phyloP scores from a whole-genome alignment of 2,797 vertebrate species.

The Acrossocheilus wenchowensis region DNA sequence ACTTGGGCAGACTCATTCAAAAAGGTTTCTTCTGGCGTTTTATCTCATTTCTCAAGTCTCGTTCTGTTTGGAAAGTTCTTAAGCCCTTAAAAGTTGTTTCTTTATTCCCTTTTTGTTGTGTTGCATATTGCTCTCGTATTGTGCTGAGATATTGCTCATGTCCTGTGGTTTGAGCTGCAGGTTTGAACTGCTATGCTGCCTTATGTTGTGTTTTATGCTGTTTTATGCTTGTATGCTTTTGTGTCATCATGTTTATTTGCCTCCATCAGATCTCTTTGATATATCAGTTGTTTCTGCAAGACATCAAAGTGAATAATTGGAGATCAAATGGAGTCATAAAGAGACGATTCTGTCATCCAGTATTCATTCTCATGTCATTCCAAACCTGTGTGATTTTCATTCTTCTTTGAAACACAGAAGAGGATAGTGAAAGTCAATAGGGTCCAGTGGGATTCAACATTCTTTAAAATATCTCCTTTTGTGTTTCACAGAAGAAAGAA shows the following conservation, averaged over 20 bases:
- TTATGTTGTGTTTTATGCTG: constrained; percentile 4
- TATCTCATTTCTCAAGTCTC: background rate
- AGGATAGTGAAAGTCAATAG: background rate
- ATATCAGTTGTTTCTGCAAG: background rate
- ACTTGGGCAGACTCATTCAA: constrained; percentile 25
- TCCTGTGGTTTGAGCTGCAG: background rate
- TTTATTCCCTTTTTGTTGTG: constrained; percentile 14
- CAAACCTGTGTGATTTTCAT: background rate
- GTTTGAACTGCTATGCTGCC: background rate
- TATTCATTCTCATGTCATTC: background rate
- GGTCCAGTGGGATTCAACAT: background rate
- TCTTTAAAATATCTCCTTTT: constrained; percentile 12
- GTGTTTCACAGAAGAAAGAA: background rate
- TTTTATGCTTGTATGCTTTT: background rate
- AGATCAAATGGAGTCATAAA: background rate
- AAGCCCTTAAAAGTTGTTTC: constrained; percentile 13
- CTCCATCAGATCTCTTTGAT: background rate
- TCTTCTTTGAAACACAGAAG: background rate
- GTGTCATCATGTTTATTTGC: constrained; percentile 18
- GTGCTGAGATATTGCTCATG: background rate
- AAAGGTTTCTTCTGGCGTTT: constrained; percentile 24
- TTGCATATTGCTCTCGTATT: background rate
- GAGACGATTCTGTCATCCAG: background rate
- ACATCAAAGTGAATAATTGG: constrained; percentile 5
- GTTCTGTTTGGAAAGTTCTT: constrained; percentile 18